Evolutionary conservation across 2,888 invertebrate species (phyloP), one percentile per base, ranked within the genome.

Genomic region (Theristus sp.): DNA sequence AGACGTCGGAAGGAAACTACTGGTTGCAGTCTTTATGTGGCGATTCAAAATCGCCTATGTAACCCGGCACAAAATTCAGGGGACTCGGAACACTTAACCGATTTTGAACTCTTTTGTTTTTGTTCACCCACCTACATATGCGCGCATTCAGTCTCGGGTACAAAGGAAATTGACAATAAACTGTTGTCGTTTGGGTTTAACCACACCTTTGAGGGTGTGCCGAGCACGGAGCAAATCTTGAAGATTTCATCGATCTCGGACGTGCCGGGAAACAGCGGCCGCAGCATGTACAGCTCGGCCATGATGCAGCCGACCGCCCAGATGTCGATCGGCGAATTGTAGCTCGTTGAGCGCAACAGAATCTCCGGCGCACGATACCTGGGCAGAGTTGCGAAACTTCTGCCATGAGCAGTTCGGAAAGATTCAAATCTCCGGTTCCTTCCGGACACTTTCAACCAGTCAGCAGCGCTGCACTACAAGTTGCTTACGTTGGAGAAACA

Each of bases 301-400:
- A 91, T 88, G 67, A 98, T 98, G 73, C 94, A 94, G n/a, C 72
- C 96, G 57, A 94, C 85, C 1, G 94, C 94, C 93, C 93, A 96
- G 66, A 96, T 81, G 77, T 96, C 94, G 66, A 99, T 93, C 1
- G 96, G 90, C 63, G 91, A 90, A 69, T 86, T 91, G 78, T 98
- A 98, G 63, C 84, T 86, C 1, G 91, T 90, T 58, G 94, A 93
- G 71, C 94, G 88, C 26, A 98, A 80, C 58, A 98, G 79, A 55
- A 99, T 94, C 76, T 91, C 90, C 0, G 90, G 90, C 0, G 89
- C 90, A 63, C 90, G 80, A 74, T 89, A 89, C 86, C 86, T 87
- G 69, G 66, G 38, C 38, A 38, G 10, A 20, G n/a, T n/a, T n/a
- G n/a, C n/a, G n/a, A n/a, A n/a, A n/a, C n/a, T n/a, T n/a, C n/a